A percentile compares a stretch with the other conserved stretches of the same genome.
Conservation (phyloP, 2,888 invertebrate species). For the Deroplatys truncata region DNA sequence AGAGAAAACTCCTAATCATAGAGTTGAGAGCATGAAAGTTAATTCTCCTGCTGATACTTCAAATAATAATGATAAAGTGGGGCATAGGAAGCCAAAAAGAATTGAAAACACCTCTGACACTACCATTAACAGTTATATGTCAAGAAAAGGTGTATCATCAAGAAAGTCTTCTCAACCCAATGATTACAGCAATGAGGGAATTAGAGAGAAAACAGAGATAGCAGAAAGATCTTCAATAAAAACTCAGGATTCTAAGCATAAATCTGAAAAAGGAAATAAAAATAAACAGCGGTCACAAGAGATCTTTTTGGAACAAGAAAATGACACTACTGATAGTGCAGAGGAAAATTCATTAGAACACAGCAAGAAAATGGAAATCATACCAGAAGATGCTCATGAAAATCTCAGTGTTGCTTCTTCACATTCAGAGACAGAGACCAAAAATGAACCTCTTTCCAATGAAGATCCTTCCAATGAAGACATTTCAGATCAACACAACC, state of each 20-base stretch:
- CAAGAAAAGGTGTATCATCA: neutral
- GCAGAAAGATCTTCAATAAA: neutral
- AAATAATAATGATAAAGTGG: neutral
- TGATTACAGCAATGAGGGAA: neutral
- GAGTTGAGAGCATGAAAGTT: neutral
- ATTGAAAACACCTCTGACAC: neutral
- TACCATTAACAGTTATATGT: neutral
- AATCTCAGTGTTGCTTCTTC: neutral
- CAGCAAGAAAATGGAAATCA: neutral
- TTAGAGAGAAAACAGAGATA: neutral
- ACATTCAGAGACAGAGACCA: neutral
- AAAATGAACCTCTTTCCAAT: neutral
- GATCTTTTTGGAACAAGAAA: neutral
- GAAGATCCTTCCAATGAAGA: neutral
- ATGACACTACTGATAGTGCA: neutral
- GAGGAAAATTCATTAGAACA: neutral
- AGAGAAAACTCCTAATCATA: neutral
- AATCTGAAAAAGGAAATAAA: neutral
- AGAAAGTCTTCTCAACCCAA: neutral
- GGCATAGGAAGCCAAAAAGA: neutral
- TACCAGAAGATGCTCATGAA: neutral
- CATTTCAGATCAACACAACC: neutral
- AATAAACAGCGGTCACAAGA: neutral
- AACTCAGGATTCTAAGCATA: neutral
- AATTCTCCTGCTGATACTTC: neutral